These are phyloP conservation scores for Myrmecobius fasciatus DNA, from an alignment of 2,113 vertebrate species.

Conservation along the genomic window DNA sequence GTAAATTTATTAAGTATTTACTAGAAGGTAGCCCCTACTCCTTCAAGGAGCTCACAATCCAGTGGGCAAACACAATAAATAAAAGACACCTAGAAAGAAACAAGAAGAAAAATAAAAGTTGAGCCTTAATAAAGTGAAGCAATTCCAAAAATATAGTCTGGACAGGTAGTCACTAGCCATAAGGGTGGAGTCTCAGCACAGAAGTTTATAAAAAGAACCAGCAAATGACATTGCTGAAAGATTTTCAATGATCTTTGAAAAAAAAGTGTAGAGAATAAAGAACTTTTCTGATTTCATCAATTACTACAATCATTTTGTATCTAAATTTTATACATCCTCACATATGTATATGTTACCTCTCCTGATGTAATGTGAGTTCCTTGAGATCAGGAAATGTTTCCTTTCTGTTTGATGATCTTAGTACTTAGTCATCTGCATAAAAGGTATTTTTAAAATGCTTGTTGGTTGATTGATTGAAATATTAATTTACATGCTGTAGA, in stretches of 20 bases:
- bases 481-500: too few relatives aligned
- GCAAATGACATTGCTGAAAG: background rate
- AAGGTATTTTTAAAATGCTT: too few relatives aligned
- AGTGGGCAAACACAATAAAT: too few relatives aligned
- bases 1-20: too few relatives aligned
- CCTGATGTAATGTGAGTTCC: background rate
- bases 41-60: too few relatives aligned
- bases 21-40: too few relatives aligned
- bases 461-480: too few relatives aligned
- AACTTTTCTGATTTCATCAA: too few relatives aligned
- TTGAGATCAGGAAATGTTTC: background rate
- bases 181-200: background rate
- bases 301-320: too few relatives aligned
- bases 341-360: too few relatives aligned
- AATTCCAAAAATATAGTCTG: background rate
- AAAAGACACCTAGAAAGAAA: too few relatives aligned
- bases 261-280: background rate
- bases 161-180: background rate
- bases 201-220: background rate
- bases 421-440: background rate
- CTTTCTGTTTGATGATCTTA: background rate
- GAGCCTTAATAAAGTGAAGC: background rate
- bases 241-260: background rate
- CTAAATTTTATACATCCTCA: too few relatives aligned
- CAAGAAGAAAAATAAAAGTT: background rate